Percentiles rank a stretch among this genome's conserved stretches.
phyloP scores from a whole-genome alignment of 2,888 invertebrate genomes.

The Aelia acuminata region DNA sequence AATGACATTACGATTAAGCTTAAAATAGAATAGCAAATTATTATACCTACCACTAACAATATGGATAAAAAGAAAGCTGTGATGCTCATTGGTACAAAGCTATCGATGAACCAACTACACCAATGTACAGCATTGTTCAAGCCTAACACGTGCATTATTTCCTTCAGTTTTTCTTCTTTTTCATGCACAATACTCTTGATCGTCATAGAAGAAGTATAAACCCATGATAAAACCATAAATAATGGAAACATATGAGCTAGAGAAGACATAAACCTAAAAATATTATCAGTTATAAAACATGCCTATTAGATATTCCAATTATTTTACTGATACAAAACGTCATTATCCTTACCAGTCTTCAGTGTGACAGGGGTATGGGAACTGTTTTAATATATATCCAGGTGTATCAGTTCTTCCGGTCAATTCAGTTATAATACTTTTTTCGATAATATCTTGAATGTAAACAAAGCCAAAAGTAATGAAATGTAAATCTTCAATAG shows the following conservation, averaged over 20 bases:
- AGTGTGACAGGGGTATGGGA: slow-evolving; percentile 85
- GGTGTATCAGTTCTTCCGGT: slow-evolving; percentile 68
- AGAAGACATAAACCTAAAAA: slow-evolving; percentile 70
- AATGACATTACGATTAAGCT: not conserved
- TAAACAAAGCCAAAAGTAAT: slow-evolving; percentile 83
- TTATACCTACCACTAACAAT: slow-evolving; percentile 61
- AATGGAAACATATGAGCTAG: slow-evolving; percentile 73
- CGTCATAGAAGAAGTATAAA: slow-evolving; percentile 73
- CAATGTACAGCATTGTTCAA: slow-evolving; percentile 74
- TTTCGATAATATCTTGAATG: slow-evolving; percentile 86
- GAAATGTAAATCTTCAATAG: slow-evolving; percentile 72
- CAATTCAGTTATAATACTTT: slow-evolving; percentile 80
- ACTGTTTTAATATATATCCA: slow-evolving; percentile 82
- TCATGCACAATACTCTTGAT: slow-evolving; percentile 73
- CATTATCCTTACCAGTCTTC: slow-evolving; percentile 78
- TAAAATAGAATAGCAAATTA: not conserved
- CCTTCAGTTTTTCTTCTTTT: slow-evolving; percentile 72
- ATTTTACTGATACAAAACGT: not conserved
- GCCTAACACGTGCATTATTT: slow-evolving; percentile 72
- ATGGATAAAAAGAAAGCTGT: slow-evolving; percentile 76
- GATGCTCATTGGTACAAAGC: slow-evolving; percentile 72
- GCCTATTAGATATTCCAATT: not conserved
- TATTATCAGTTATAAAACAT: not conserved
- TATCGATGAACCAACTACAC: slow-evolving; percentile 75
- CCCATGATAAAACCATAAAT: slow-evolving; percentile 73